These are phyloP conservation scores for Anser brachyrhynchus DNA, from an alignment of 2,113 vertebrate species.

Conservation along the genomic window DNA sequence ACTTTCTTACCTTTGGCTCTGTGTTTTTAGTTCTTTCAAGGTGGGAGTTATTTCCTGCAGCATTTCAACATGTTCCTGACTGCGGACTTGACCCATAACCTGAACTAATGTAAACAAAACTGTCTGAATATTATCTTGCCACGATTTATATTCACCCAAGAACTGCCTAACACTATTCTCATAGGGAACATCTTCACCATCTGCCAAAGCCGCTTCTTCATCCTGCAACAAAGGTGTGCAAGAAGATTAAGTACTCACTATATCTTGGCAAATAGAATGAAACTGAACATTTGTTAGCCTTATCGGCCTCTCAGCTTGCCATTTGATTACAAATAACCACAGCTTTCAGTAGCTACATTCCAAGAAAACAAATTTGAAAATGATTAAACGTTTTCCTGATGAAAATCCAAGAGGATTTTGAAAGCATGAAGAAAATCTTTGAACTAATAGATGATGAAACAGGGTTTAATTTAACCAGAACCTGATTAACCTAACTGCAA, in stretches of 20 bases:
- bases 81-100: constrained; percentile 92
- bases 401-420: background rate
- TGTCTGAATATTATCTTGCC: constrained; percentile 98
- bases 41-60: constrained; percentile 95
- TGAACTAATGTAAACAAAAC: constrained; percentile 96
- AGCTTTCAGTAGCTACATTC: background rate
- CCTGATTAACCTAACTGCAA: background rate
- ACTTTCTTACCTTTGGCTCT: constrained; percentile 90
- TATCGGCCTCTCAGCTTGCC: background rate
- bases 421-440: background rate
- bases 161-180: constrained; percentile 97
- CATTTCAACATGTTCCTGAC: constrained; percentile 91
- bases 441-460: background rate
- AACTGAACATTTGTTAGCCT: background rate
- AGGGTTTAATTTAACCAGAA: background rate
- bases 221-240: constrained; percentile 79
- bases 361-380: background rate
- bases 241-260: background rate
- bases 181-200: constrained; percentile 94
- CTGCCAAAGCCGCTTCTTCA: constrained; percentile 92
- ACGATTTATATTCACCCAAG: constrained; percentile 95
- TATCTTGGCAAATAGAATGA: background rate
- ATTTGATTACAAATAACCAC: background rate
- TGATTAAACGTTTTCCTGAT: background rate
- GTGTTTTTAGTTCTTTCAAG: constrained; percentile 92